phyloP scores from a whole-genome alignment of 53 echinoderm and acorn worm species.

The Holothuria scabra region DNA sequence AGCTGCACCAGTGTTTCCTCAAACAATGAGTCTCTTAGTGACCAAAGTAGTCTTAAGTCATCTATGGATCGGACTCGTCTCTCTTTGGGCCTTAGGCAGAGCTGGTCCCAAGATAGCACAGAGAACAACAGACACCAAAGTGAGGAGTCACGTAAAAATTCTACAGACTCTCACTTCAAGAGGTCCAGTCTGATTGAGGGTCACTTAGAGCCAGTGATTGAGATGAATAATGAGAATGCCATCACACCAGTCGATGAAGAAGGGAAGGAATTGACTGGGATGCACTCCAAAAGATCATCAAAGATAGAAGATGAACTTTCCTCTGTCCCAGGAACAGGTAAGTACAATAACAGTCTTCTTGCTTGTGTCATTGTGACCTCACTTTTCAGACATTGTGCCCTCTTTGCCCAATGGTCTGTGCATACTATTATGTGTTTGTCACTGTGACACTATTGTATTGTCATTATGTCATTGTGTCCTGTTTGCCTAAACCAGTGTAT shows the following conservation, averaged over 20 bases:
- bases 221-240: conserved; percentile 65
- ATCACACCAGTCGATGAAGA: conserved; percentile 28
- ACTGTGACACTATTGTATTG: too few species aligned
- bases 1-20: conserved; percentile 28
- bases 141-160: too few species aligned
- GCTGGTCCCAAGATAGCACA: conserved; percentile 17
- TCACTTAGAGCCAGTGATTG: conserved; percentile 59
- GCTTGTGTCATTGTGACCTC: too few species aligned
- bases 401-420: too few species aligned
- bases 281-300: not conserved
- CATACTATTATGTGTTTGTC: too few species aligned
- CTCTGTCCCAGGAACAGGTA: conserved; percentile 1
- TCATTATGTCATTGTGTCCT: too few species aligned
- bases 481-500: too few species aligned
- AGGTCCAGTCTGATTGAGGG: conserved; percentile 35
- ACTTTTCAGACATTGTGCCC: too few species aligned
- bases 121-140: not conserved
- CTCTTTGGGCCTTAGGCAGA: not conserved
- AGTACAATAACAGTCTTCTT: too few species aligned
- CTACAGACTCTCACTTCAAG: conserved; percentile 20
- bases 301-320: not conserved
- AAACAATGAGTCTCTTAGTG: conserved; percentile 22
- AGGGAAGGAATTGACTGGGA: conserved; percentile 9
- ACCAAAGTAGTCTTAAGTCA: not conserved
- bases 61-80: not conserved